Conservation (phyloP, 2,113 vertebrate genomes). For the Scartelaos histophorus region DNA sequence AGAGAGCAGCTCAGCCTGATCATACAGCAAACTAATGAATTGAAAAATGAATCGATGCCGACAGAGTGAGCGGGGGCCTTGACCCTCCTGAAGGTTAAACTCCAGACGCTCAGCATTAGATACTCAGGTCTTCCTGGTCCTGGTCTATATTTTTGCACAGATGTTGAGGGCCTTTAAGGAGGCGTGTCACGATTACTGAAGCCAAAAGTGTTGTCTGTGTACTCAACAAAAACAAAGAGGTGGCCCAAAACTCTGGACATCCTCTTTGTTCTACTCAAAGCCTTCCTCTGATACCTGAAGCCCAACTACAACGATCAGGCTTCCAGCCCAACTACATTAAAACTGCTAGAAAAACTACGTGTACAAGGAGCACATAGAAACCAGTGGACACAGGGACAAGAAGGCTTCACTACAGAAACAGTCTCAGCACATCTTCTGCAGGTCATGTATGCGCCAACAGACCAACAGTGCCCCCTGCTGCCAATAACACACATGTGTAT, state of each 20-base stretch:
- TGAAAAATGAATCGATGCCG: conserved; percentile 80
- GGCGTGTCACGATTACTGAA: conserved; percentile 60
- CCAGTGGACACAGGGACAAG: conserved; percentile 69
- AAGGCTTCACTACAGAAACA: conserved; percentile 61
- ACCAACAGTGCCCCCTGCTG: conserved; percentile 75
- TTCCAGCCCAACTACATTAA: conserved; percentile 67
- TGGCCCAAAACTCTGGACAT: conserved; percentile 64
- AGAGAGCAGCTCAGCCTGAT: conserved; percentile 75
- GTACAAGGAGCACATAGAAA: conserved; percentile 70
- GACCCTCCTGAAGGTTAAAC: conserved; percentile 80
- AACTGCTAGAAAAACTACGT: conserved; percentile 66
- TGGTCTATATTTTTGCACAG: conserved; percentile 79
- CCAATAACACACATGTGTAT: conserved; percentile 40
- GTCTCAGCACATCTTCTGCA: conserved; percentile 44
- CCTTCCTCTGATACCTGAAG: conserved; percentile 66
- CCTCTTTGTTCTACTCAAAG: conserved; percentile 72
- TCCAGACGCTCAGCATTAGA: conserved; percentile 69
- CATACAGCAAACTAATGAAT: conserved; percentile 80
- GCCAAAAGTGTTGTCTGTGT: conserved; percentile 58
- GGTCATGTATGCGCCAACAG: conserved; percentile 40
- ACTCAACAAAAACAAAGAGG: conserved; percentile 55
- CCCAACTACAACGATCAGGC: conserved; percentile 66
- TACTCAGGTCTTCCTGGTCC: conserved; percentile 72
- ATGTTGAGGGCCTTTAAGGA: conserved; percentile 72
- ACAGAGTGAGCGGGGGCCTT: conserved; percentile 71